Percentiles rank a stretch among this genome's conserved stretches.
These are phyloP conservation scores for Upupa epops DNA, from an alignment of 2,113 vertebrate species.

Conservation along the genomic window DNA sequence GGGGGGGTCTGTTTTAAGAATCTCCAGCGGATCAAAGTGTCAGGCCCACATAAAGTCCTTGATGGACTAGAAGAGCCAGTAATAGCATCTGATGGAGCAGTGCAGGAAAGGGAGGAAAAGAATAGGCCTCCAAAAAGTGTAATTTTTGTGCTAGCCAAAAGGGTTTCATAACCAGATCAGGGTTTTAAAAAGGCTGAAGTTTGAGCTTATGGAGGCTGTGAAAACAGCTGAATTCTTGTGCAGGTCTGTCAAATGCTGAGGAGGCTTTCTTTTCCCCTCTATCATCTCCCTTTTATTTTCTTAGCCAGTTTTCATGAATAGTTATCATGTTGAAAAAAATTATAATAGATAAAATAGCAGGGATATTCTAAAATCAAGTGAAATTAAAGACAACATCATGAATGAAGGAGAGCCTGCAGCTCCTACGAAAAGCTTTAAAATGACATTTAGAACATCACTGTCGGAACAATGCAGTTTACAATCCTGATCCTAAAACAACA, in stretches of 20 bases:
- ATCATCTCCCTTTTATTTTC: conserved; percentile 26
- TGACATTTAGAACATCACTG: conserved; percentile 49
- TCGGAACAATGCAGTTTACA: conserved; percentile 52
- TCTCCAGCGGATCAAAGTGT: not conserved
- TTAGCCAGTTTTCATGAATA: conserved; percentile 43
- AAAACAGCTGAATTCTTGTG: not conserved
- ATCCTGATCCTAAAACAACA: conserved; percentile 64
- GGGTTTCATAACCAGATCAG: not conserved
- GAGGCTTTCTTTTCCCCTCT: not conserved
- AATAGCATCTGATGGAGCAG: not conserved
- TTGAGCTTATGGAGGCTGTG: not conserved
- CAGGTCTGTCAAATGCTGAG: not conserved
- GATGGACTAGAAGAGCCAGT: not conserved
- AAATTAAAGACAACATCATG: conserved; percentile 54
- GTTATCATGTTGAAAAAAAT: conserved; percentile 9
- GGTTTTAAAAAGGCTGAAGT: not conserved
- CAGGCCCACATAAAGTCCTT: not conserved
- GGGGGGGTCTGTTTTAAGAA: not conserved
- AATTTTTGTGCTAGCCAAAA: not conserved
- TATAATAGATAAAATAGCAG: no score
- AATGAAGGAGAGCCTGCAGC: conserved; percentile 50
- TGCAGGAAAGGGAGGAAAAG: not conserved
- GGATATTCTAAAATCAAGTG: conserved; percentile 31
- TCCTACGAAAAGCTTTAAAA: conserved; percentile 47
- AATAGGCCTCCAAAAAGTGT: not conserved